phyloP scores from a whole-genome alignment of 2,113 vertebrate genomes.

The Syrrhaptes paradoxus region DNA sequence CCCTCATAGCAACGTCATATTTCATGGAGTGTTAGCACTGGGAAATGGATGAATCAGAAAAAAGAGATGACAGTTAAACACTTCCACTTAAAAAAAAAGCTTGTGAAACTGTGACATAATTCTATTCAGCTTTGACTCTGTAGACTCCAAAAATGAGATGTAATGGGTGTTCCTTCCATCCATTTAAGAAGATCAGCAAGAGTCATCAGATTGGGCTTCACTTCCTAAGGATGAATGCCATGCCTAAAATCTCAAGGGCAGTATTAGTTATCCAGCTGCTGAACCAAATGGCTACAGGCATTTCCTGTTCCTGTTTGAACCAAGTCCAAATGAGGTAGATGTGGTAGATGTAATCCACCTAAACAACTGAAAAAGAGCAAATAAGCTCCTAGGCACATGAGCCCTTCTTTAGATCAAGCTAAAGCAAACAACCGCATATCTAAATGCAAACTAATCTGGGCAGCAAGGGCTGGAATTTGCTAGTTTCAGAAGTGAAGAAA shows the following conservation, averaged over 20 bases:
- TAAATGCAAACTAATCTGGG: neutral
- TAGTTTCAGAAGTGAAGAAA: neutral
- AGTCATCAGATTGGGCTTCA: neutral
- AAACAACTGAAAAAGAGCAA: neutral
- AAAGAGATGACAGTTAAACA: neutral
- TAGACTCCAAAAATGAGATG: rapidly evolving
- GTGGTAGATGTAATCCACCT: neutral
- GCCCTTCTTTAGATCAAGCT: neutral
- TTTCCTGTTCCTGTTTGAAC: neutral
- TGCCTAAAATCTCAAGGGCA: neutral
- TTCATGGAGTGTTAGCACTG: rapidly evolving
- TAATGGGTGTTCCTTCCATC: neutral
- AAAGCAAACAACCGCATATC: neutral
- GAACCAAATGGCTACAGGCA: neutral
- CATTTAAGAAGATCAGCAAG: neutral
- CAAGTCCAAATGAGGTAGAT: neutral
- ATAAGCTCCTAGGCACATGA: neutral
- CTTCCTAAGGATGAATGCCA: neutral
- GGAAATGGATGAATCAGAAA: neutral
- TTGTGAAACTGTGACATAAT: neutral
- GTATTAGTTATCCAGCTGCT: neutral
- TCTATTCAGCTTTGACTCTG: neutral
- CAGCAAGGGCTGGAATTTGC: neutral
- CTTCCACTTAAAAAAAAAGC: neutral
- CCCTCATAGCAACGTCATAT: rapidly evolving